Evolutionary conservation across 2,113 vertebrate genomes (phyloP), one percentile per base, ranked within the genome.

Genomic region (Rousettus leschenaultii): DNA sequence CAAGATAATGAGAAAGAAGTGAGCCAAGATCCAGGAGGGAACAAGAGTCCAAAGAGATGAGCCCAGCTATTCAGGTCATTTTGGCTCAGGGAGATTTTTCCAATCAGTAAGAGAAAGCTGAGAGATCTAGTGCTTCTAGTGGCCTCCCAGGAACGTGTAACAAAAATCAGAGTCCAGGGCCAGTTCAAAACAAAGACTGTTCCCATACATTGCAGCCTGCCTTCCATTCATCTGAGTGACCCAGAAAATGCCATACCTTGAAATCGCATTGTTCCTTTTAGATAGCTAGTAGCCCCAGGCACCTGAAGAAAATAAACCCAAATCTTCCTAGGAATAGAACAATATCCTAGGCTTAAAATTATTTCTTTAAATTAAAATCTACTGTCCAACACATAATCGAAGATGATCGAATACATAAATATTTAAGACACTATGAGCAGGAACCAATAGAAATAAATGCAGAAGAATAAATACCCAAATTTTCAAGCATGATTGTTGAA

Each of bases 101-200:
- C 48, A 75, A 75, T 57, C 13, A 38, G 57, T 18, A 57, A 66
- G 66, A 74, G 70, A 77, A 45, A 89, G 48, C 18, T 26, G 33
- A 57, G 53, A 88, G 40, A 88, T 28, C 28, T 28, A 63, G 28
- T 61, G 28, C 65, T 87, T 73, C 43, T 40, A 63, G 28, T 65
- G 68, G 55, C 57, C 68, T 83, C 45, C 71, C 40, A 61, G 40
- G 63, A 15, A 68, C 16, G 28, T 28, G 53, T 74, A 65, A 65
- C 45, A 80, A 30, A 95, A 80, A 55, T 80, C 65, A 86, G 45
- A 80, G 74, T 91, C 89, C 83, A 92, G 73, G 55, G 40, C 51
- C 93, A 95, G 93, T 19, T 28, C 61, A 86, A 53, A 53, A 40
- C 21, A 48, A n/a, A 91, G 53, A 86, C 24, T 43, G 82, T 45